These are phyloP conservation scores for Campylomormyrus numenius DNA, from an alignment of 2,113 vertebrate genomes.

Conservation along the genomic window DNA sequence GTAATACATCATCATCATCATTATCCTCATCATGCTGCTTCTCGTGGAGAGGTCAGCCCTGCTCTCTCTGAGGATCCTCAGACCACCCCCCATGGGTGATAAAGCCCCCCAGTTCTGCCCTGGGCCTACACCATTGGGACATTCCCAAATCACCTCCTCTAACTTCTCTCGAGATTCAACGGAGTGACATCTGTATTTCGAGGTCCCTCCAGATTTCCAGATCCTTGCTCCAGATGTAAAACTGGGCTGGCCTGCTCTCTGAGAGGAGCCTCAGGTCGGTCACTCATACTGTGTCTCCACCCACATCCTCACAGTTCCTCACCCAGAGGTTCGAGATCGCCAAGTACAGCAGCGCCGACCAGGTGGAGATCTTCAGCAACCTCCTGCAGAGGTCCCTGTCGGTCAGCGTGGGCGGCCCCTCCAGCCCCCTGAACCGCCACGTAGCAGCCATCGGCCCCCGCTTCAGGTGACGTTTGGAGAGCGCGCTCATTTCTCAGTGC, in stretches of 20 bases:
- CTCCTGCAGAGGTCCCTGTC: slow-evolving; percentile 85
- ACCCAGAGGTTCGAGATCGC: slow-evolving; percentile 94
- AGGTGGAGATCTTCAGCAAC: slow-evolving; percentile 90
- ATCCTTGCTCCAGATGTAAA: background rate
- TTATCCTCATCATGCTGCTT: too few species aligned
- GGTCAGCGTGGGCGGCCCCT: slow-evolving; percentile 76
- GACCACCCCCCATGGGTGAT: background rate
- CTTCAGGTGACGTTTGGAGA: slow-evolving; percentile 67
- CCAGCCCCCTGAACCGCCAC: slow-evolving; percentile 80
- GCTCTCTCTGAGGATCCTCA: background rate
- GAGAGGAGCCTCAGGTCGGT: background rate
- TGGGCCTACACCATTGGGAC: background rate
- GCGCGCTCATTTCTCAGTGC: background rate
- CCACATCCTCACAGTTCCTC: slow-evolving; percentile 68
- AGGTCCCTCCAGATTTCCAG: background rate
- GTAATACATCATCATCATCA: background rate
- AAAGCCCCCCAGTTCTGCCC: background rate
- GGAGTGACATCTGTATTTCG: background rate
- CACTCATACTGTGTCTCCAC: background rate
- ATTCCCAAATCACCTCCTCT: background rate
- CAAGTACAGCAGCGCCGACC: slow-evolving; percentile 93
- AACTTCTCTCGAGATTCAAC: background rate
- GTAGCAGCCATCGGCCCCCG: slow-evolving; percentile 88
- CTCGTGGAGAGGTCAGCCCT: background rate
- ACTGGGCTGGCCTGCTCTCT: background rate